Evolutionary conservation across 2,888 invertebrate genomes (phyloP).

Genomic region (Halocaridina rubra): DNA sequence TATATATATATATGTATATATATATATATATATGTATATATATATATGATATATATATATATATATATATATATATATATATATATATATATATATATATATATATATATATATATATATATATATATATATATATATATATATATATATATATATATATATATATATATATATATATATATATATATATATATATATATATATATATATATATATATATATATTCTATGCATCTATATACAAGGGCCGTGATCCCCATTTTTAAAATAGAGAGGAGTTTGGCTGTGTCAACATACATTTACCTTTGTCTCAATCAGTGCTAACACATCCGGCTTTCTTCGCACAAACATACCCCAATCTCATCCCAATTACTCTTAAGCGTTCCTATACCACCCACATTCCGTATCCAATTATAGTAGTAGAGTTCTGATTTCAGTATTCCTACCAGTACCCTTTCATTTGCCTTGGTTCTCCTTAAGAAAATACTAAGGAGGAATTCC

Average conservation of each 20-base stretch:
- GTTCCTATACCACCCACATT: too few relatives aligned
- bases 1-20: constrained; percentile 13
- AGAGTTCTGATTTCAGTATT: too few relatives aligned
- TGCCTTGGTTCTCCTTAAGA: too few relatives aligned
- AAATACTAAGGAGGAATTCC: too few relatives aligned
- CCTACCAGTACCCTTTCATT: too few relatives aligned
- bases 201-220: background rate
- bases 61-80: background rate
- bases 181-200: constrained; percentile 1
- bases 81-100: constrained; percentile 14
- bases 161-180: background rate
- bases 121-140: background rate
- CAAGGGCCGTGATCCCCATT: background rate
- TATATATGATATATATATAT: background rate
- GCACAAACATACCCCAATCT: too few relatives aligned
- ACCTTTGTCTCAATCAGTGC: too few relatives aligned
- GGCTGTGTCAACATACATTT: too few relatives aligned
- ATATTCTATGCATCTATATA: background rate
- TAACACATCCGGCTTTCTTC: too few relatives aligned
- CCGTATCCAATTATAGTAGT: too few relatives aligned
- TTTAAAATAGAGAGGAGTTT: too few relatives aligned
- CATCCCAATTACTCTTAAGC: too few relatives aligned
- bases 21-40: background rate
- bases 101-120: constrained; percentile 10
- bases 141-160: background rate